These are phyloP conservation scores for Platerodrilus igneus DNA, from an alignment of 2,888 invertebrate species.

Conservation along the genomic window DNA sequence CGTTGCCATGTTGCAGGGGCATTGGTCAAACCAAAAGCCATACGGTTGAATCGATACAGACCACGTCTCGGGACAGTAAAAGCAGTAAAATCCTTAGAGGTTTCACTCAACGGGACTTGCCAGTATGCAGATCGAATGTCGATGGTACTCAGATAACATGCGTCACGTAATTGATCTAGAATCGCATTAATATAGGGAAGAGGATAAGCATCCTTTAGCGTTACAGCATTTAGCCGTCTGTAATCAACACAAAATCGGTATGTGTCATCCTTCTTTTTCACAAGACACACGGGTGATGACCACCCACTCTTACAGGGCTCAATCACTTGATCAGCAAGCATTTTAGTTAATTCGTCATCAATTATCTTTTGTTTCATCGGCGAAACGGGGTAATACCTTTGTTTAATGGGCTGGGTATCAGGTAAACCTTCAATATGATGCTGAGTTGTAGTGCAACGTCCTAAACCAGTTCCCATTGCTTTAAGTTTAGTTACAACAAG, in stretches of 20 bases:
- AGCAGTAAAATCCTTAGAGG: conserved; percentile 24
- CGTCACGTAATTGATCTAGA: too few relatives aligned
- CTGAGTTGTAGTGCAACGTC: too few relatives aligned
- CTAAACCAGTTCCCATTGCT: too few relatives aligned
- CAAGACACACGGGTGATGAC: conserved; percentile 11
- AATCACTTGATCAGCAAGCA: conserved; percentile 9
- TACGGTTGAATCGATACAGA: neutral
- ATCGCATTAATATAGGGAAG: conserved; percentile 25
- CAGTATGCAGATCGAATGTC: too few relatives aligned
- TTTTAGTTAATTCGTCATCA: conserved; percentile 6
- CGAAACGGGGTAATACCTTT: neutral
- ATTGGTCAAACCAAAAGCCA: neutral
- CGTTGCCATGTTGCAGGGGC: conserved; percentile 22
- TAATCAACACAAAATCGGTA: conserved; percentile 30
- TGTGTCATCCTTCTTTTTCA: conserved; percentile 9
- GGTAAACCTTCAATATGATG: too few relatives aligned
- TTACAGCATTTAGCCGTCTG: conserved; percentile 26
- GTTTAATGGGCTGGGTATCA: neutral
- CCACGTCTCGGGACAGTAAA: too few relatives aligned
- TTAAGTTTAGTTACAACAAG: too few relatives aligned
- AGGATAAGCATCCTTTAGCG: conserved; percentile 27
- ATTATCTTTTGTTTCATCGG: neutral
- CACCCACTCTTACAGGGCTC: conserved; percentile 11
- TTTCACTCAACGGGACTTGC: conserved; percentile 25
- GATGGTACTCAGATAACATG: too few relatives aligned